Base-by-base conservation (phyloP, 1,140 invertebrate genomes). In the Cyclargus thomasi region DNA sequence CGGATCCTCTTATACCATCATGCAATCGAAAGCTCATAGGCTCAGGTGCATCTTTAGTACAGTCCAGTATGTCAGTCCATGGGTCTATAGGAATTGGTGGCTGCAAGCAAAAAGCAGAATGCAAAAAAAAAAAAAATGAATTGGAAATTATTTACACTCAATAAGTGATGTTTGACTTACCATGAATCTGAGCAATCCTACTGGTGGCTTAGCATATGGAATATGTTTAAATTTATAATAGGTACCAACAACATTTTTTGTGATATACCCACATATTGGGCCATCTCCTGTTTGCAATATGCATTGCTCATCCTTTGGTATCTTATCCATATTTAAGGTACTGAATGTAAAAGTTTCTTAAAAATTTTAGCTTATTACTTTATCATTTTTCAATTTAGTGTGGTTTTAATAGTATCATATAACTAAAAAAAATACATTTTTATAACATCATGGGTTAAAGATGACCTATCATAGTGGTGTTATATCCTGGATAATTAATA, bases 161-260 rank as follows among this genome's bases (percentile, higher is more conserved):
- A 14, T 47, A 14, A 47, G 14, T 47, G 6, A 47, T 14, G 39
- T 8, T 8, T 62, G 63, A 70, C 79, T 82, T 80, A 93, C 93
- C 76, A 89, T 74, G 74, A 94, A 94, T 73, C 93, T 90, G 29
- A 93, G 75, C 1, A 76, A 64, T 16, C 91, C 92, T 16, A 93
- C 62, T 59, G 92, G 93, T 63, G 93, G 91, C 69, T 92, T 90
- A 0, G 93, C 93, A 74, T 92, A 94, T 0, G 94, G 94, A 70
- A 94, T 93, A 16, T 91, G 92, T 64, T 92, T 92, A 71, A 94
- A 94, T 73, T 90, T 92, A 63, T 90, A 92, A 53, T 74, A 83
- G 53, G 71, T 78, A 53, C 74, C 71, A 21, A 78, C 69, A 59
- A 79, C 73, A 3, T 20, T 79, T 73, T 63, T 82, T 1, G 85